Evolutionary conservation across 2,113 vertebrate genomes (phyloP).

Genomic region (Gallinago undulata): DNA sequence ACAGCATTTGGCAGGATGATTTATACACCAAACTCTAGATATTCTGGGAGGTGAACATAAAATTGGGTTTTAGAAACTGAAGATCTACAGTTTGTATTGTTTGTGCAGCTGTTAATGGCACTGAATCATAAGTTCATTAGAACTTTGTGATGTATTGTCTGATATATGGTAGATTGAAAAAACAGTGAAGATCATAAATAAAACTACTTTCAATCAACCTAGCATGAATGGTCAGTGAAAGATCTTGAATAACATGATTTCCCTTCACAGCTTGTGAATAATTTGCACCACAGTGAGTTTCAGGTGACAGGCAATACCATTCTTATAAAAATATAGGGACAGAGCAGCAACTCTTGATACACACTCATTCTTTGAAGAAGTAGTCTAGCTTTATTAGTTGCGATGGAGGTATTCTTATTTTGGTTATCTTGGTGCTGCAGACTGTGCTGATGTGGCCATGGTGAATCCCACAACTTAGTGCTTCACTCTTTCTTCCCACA

Average conservation of each 20-base stretch:
- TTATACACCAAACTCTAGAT: not conserved
- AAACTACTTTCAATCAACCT: not conserved
- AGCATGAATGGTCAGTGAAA: not conserved
- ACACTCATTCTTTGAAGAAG: not conserved
- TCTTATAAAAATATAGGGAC: not conserved
- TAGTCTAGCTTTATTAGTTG: not conserved
- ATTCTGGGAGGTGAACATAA: not conserved
- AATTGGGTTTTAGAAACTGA: not conserved
- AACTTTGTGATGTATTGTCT: not conserved
- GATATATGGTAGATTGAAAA: not conserved
- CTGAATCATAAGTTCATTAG: not conserved
- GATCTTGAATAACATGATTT: not conserved
- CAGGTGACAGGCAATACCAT: not conserved
- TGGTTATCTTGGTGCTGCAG: not conserved
- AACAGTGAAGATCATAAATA: not conserved
- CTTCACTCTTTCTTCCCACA: not conserved
- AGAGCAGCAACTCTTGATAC: not conserved
- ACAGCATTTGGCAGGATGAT: not conserved
- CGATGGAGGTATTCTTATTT: not conserved
- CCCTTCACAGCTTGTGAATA: not conserved
- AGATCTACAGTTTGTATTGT: not conserved
- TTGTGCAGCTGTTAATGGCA: not conserved
- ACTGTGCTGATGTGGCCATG: not conserved
- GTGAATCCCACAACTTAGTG: not conserved
- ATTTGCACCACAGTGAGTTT: not conserved